Conservation (phyloP, 2,888 invertebrate genomes). For the Ramazzottius varieornatus region DNA sequence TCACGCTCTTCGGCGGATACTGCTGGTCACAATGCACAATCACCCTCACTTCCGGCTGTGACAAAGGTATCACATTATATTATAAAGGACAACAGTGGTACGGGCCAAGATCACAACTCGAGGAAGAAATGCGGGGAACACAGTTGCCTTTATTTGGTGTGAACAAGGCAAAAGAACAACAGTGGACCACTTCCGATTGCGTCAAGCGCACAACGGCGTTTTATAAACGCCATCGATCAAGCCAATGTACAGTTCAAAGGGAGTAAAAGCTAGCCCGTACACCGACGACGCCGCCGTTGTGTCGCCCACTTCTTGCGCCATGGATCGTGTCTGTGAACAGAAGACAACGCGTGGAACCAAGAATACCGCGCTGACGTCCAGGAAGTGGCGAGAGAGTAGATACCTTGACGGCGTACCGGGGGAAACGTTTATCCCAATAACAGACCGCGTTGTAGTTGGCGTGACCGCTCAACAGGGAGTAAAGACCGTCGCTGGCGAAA, state of each 20-base stretch:
- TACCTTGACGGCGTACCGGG: neutral
- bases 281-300: neutral
- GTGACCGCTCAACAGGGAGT: neutral
- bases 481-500: neutral
- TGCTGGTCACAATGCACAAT: too few relatives aligned
- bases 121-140: too few relatives aligned
- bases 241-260: constrained; percentile 1
- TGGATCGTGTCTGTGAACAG: neutral
- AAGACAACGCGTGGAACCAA: too few relatives aligned
- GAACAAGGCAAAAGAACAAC: too few relatives aligned
- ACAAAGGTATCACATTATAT: too few relatives aligned
- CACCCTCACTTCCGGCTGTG: too few relatives aligned
- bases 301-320: neutral
- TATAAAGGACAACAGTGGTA: too few relatives aligned
- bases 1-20: too few relatives aligned
- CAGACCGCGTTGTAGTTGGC: neutral
- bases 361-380: too few relatives aligned
- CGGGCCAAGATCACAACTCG: too few relatives aligned
- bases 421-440: neutral
- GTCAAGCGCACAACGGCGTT: neutral
- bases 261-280: neutral
- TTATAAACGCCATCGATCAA: neutral
- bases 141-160: too few relatives aligned
- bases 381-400: neutral
- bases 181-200: neutral